Percentiles rank a stretch among this genome's conserved stretches.
Conservation (phyloP, 2,888 invertebrate genomes). For the Oscheius myriophilus region DNA sequence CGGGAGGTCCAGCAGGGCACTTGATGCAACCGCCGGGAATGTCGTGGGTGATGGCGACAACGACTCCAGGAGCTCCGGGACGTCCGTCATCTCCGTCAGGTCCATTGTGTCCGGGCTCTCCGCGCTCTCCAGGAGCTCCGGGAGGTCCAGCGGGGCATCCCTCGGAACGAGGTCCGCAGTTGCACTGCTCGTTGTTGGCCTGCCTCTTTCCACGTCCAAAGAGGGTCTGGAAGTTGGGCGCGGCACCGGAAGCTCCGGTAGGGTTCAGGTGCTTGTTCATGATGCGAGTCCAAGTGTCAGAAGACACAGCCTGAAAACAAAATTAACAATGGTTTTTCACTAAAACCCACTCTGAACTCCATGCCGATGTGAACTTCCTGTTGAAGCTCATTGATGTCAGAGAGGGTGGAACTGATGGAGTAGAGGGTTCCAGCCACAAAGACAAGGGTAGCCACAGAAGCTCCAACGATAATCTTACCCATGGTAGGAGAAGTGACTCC, state of each 20-base stretch:
- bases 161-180: constrained; percentile 52
- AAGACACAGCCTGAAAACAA: constrained; percentile 40
- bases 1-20: constrained; percentile 50
- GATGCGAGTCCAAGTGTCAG: constrained; percentile 56
- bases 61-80: constrained; percentile 54
- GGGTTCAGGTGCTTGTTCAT: constrained; percentile 48
- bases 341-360: constrained; percentile 48
- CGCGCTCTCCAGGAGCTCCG: constrained; percentile 54
- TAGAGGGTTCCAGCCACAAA: constrained; percentile 42
- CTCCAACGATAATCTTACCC: constrained; percentile 46
- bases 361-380: constrained; percentile 49
- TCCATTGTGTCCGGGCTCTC: constrained; percentile 49
- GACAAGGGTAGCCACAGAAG: constrained; percentile 42
- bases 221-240: constrained; percentile 52
- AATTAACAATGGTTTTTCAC: neutral
- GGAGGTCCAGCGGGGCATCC: constrained; percentile 60
- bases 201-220: constrained; percentile 50
- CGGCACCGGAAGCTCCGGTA: constrained; percentile 38
- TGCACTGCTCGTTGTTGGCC: constrained; percentile 47
- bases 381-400: constrained; percentile 47
- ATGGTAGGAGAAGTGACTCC: constrained; percentile 25
- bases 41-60: constrained; percentile 54
- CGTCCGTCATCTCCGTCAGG: constrained; percentile 51
- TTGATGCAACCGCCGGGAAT: constrained; percentile 59
- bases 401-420: constrained; percentile 41